These are phyloP conservation scores for Sphaerophoria taeniata DNA, from an alignment of 2,888 invertebrate genomes.

Conservation along the genomic window DNA sequence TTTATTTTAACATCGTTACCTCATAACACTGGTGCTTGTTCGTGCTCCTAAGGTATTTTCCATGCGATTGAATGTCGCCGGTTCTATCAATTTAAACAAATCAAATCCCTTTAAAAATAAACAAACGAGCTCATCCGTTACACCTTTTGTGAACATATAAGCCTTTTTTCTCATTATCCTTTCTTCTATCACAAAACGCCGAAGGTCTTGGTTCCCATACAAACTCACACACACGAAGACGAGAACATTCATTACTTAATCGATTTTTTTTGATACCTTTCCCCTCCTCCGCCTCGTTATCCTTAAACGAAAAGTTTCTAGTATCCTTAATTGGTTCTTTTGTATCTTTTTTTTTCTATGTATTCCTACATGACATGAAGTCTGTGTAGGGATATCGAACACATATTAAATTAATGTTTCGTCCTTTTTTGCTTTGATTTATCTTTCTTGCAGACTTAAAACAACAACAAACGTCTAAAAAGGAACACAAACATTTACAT, in stretches of 20 bases:
- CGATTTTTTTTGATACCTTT: background rate
- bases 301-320: slow-evolving; percentile 12
- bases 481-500: slow-evolving; percentile 10
- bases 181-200: background rate
- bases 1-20: slow-evolving; percentile 26
- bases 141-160: background rate
- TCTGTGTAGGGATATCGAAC: slow-evolving; percentile 7
- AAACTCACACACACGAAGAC: background rate
- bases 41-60: background rate
- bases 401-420: slow-evolving; percentile 7
- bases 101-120: slow-evolving; percentile 25
- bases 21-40: background rate
- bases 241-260: slow-evolving; percentile 16
- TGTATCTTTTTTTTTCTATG: background rate
- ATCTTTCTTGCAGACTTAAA: slow-evolving; percentile 53
- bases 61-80: background rate
- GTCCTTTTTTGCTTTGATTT: slow-evolving; percentile 18
- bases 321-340: slow-evolving; percentile 19
- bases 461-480: slow-evolving; percentile 6
- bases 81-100: slow-evolving; percentile 28
- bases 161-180: slow-evolving; percentile 17
- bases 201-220: slow-evolving; percentile 20
- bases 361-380: too few relatives aligned
- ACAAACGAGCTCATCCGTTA: slow-evolving; percentile 9
- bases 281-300: background rate